Conservation (phyloP, 2,797 vertebrate genomes). For the Eurystomus glaucurus region DNA sequence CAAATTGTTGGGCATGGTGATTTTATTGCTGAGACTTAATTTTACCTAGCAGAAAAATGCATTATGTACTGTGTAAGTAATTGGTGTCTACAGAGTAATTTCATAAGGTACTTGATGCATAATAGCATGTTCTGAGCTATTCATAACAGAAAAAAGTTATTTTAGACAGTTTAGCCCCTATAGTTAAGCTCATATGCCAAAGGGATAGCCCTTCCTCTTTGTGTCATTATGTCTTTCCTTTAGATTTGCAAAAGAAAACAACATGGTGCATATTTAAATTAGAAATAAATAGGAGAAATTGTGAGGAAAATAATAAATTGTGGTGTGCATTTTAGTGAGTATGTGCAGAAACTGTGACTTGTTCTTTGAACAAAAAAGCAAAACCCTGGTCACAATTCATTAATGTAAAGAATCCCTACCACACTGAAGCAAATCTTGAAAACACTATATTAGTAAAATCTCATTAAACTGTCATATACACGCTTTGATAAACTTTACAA, state of each 20-base stretch:
- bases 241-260: conserved; percentile 38
- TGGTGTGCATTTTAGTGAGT: conserved; percentile 3
- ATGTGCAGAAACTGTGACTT: conserved; percentile 11
- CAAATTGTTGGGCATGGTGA: conserved; percentile 55
- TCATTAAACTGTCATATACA: conserved; percentile 36
- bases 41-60: conserved; percentile 71
- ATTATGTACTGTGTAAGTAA: conserved; percentile 69
- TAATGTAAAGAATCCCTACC: background rate
- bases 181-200: conserved; percentile 36
- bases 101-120: conserved; percentile 64
- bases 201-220: background rate
- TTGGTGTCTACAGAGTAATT: conserved; percentile 68
- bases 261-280: background rate
- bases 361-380: conserved; percentile 13
- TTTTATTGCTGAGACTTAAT: conserved; percentile 75
- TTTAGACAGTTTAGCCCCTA: conserved; percentile 1
- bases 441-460: conserved; percentile 3
- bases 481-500: conserved; percentile 37
- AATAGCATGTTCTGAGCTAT: conserved; percentile 48
- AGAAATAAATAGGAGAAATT: conserved; percentile 5
- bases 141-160: conserved; percentile 55
- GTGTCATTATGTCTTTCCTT: conserved; percentile 26
- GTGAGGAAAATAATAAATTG: conserved; percentile 24
- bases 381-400: background rate
- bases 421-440: conserved; percentile 8